Evolutionary conservation across 2,113 vertebrate genomes (phyloP).

Genomic region (Rhinopomastus cyanomelas): DNA sequence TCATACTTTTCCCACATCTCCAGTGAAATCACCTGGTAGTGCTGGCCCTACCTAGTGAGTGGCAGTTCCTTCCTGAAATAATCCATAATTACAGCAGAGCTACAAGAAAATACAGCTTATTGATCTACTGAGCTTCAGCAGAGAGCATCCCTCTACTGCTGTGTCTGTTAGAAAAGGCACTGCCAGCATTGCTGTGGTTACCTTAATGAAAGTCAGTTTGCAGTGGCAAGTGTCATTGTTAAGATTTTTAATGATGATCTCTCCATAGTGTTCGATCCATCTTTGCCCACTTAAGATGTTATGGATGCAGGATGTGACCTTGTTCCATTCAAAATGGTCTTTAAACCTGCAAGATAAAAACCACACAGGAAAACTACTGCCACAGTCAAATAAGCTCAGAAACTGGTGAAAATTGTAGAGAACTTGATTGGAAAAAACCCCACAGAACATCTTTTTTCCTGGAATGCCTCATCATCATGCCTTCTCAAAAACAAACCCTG

Average conservation of each 20-base stretch:
- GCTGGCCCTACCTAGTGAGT: not conserved
- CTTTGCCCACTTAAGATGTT: conserved; percentile 97
- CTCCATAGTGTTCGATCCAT: conserved; percentile 98
- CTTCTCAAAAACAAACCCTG: not conserved
- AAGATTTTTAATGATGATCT: conserved; percentile 91
- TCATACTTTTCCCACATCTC: not conserved
- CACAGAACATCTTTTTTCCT: not conserved
- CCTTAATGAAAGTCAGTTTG: conserved; percentile 97
- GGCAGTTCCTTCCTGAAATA: not conserved
- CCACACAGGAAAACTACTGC: not conserved
- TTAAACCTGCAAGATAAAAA: conserved; percentile 71
- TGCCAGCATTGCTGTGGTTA: conserved; percentile 42
- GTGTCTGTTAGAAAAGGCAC: not conserved
- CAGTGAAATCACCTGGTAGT: not conserved
- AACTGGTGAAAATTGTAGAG: not conserved
- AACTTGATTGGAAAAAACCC: not conserved
- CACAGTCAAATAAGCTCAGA: not conserved
- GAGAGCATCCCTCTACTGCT: not conserved
- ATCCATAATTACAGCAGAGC: too few relatives aligned
- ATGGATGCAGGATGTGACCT: conserved; percentile 97
- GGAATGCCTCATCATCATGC: not conserved
- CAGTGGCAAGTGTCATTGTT: conserved; percentile 86
- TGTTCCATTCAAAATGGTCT: conserved; percentile 98
- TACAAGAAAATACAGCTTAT: not conserved
- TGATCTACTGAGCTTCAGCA: not conserved